Evolutionary conservation across 2,797 vertebrate species (phyloP).

Genomic region (Diglossa cyanea): DNA sequence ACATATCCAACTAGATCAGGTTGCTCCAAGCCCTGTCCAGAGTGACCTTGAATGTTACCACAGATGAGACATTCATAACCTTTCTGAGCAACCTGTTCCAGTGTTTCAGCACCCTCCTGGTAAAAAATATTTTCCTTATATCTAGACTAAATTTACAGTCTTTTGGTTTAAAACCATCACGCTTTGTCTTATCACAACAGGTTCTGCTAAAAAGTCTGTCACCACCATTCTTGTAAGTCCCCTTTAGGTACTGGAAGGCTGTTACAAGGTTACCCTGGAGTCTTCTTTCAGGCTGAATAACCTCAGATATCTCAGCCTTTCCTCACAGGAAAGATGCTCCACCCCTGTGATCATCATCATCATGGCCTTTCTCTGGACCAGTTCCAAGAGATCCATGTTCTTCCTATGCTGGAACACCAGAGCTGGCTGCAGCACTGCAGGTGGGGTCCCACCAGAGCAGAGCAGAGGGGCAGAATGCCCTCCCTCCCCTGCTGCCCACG

Average conservation of each 20-base stretch:
- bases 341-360: not conserved
- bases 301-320: not conserved
- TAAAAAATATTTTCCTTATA: not conserved
- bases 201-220: not conserved
- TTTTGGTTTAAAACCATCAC: not conserved
- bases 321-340: not conserved
- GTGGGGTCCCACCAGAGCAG: not conserved
- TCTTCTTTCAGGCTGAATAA: not conserved
- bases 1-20: not conserved
- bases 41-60: not conserved
- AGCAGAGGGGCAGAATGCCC: not conserved
- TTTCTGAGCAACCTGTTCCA: not conserved
- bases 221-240: not conserved
- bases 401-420: not conserved
- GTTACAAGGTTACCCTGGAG: not conserved
- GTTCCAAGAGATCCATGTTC: fast-evolving
- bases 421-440: not conserved
- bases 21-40: not conserved
- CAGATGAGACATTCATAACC: not conserved
- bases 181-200: not conserved
- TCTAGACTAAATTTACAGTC: not conserved
- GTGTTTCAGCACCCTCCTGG: not conserved
- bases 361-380: not conserved
- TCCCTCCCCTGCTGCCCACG: not conserved
- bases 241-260: not conserved